phyloP scores from a whole-genome alignment of 2,797 vertebrate species.

The Gymnopithys bicolor region DNA sequence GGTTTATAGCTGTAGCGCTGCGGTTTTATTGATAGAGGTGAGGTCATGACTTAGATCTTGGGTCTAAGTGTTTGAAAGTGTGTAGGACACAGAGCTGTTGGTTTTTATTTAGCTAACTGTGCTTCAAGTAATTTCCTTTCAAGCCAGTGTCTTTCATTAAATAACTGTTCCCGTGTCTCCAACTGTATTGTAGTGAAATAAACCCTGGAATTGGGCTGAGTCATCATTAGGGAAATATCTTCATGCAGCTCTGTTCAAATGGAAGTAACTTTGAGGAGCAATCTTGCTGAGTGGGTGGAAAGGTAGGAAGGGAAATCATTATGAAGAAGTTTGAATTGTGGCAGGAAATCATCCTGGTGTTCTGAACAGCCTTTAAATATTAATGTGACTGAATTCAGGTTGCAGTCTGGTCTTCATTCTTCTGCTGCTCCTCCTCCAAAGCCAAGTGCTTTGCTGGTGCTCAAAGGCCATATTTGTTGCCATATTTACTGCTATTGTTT shows the following conservation, averaged over 20 bases:
- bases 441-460: background rate
- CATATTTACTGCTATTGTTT: rapidly evolving
- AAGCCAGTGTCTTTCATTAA: background rate
- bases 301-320: slow-evolving; percentile 37
- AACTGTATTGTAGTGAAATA: background rate
- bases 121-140: background rate
- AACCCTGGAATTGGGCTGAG: slow-evolving; percentile 32
- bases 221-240: slow-evolving; percentile 13
- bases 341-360: background rate
- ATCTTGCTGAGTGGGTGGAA: slow-evolving; percentile 39
- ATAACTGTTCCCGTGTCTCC: background rate
- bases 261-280: background rate
- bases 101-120: background rate
- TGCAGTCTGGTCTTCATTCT: background rate
- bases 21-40: rapidly evolving
- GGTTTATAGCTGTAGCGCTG: background rate
- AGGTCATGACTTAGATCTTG: background rate
- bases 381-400: background rate
- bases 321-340: background rate
- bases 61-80: background rate
- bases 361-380: slow-evolving; percentile 28
- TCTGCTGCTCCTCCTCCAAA: background rate
- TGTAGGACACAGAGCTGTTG: background rate
- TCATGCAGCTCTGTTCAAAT: background rate
- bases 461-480: background rate